Evolutionary conservation across 2,797 vertebrate genomes (phyloP).

Genomic region (Gouania willdenowi): DNA sequence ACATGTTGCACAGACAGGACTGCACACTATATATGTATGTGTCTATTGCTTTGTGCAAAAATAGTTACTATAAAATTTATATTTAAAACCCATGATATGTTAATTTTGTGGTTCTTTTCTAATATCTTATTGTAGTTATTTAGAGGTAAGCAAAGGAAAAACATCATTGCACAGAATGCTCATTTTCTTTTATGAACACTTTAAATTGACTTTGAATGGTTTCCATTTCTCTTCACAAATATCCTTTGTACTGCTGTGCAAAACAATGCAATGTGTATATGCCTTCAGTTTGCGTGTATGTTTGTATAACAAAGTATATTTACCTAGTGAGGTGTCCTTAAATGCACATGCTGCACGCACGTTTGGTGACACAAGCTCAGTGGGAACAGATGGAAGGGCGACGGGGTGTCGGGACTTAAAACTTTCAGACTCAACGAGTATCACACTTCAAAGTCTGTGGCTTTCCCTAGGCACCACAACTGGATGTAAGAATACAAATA

Average conservation of each 20-base stretch:
- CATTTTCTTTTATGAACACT: too few relatives aligned
- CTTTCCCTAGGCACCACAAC: slow-evolving; percentile 9
- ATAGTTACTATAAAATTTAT: too few relatives aligned
- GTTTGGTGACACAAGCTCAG: slow-evolving; percentile 42
- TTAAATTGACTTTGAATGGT: too few relatives aligned
- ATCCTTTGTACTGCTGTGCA: slow-evolving; percentile 26
- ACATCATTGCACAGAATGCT: too few relatives aligned
- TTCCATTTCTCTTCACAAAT: slow-evolving; percentile 43
- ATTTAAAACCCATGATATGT: too few relatives aligned
- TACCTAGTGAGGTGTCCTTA: slow-evolving; percentile 45
- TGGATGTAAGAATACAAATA: neutral
- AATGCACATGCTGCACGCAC: slow-evolving; percentile 37
- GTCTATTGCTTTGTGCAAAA: too few relatives aligned
- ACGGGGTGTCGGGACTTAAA: slow-evolving; percentile 40
- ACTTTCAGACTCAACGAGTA: slow-evolving; percentile 34
- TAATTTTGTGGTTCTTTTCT: too few relatives aligned
- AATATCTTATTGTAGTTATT: too few relatives aligned
- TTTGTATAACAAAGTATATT: slow-evolving; percentile 63
- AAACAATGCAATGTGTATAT: slow-evolving; percentile 50
- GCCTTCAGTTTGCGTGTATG: slow-evolving; percentile 28
- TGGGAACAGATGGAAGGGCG: slow-evolving; percentile 56
- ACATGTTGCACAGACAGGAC: too few relatives aligned
- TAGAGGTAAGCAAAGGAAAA: too few relatives aligned
- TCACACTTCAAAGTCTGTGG: slow-evolving; percentile 7
- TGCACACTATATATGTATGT: too few relatives aligned